A percentile compares a stretch with the other conserved stretches of the same genome.
phyloP scores from a whole-genome alignment of 2,888 invertebrate genomes.

The Brenthis daphne region DNA sequence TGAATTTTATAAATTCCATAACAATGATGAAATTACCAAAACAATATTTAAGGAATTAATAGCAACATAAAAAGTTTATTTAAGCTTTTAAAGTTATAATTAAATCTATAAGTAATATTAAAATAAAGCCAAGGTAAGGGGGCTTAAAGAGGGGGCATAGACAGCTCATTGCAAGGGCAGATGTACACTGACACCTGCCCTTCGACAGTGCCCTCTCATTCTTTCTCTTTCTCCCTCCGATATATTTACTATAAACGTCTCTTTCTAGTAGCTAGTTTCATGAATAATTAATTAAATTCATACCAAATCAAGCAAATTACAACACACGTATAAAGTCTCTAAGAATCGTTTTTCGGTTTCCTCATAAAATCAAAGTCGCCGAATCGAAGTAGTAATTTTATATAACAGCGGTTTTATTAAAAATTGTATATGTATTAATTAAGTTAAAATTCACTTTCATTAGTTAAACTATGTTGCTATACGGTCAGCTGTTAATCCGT shows the following conservation, averaged over 20 bases:
- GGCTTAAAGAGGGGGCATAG: conserved; percentile 51
- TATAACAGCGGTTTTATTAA: conserved; percentile 23
- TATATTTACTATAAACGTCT: conserved; percentile 44
- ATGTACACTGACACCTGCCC: conserved; percentile 72
- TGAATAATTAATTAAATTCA: conserved; percentile 47
- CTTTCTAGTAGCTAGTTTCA: conserved; percentile 49
- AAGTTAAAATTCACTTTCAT: conserved; percentile 32
- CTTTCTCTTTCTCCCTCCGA: conserved; percentile 51
- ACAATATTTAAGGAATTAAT: background rate
- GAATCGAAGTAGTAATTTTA: conserved; percentile 18
- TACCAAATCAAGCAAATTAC: conserved; percentile 45
- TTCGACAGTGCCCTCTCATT: conserved; percentile 53
- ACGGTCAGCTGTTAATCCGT: conserved; percentile 39
- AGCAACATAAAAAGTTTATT: background rate
- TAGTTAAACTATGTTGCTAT: conserved; percentile 36
- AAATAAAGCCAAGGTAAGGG: conserved; percentile 44
- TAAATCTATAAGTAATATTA: conserved; percentile 32
- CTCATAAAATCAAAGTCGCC: conserved; percentile 31
- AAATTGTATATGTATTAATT: conserved; percentile 35
- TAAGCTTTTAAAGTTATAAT: conserved; percentile 18
- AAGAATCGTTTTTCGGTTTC: conserved; percentile 24
- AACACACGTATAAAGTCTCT: conserved; percentile 33
- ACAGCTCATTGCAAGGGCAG: conserved; percentile 61
- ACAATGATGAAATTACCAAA: background rate
- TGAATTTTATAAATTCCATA: background rate